Evolutionary conservation across 2,797 vertebrate genomes (phyloP), one percentile per base, ranked within the genome.

Genomic region (Sebastes matsubarae): DNA sequence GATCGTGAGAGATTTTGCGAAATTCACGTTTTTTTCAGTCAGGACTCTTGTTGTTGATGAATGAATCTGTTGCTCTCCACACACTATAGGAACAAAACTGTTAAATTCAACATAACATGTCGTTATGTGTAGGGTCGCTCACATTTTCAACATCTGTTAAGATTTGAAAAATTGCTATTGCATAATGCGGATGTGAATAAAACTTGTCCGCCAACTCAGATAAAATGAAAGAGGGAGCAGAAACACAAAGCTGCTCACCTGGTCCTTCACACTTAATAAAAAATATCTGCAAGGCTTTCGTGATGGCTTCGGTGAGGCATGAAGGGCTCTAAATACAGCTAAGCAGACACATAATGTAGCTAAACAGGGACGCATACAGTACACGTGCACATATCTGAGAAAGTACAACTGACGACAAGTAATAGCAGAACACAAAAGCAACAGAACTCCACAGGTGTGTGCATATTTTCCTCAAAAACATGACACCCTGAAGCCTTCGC

Each of bases 391-490:
- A 50, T 36, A 42, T 65, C 4, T 36, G n/a, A 54, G 13, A 66
- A 68, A 34, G 27, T 38, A 64, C 20, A 46, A 71, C 32, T 59
- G 8, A 77, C 1, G 3, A 20, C 8, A 24, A 46, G 7, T 29
- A 50, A 50, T n/a, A 50, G 8, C 27, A 65, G n/a, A 59, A 59
- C 27, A 66, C 42, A 63, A 25, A 12, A 46, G 32, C 6, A 1
- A 46, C 36, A 3, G 5, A 59, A 27, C 58, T 57, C 64, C 25
- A 77, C 57, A 75, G 77, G 88, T 74, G 79, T 63, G 36, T 60
- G 29, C 42, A 58, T 60, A 71, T 71, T 71, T 79, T 81, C 64
- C 25, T 64, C 30, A 75, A 79, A 83, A 77, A 87, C 46, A 80
- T 1, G 32, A 81, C 60, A 79, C 34, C 73, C 74, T 1, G 2